phyloP scores from a whole-genome alignment of 2,113 vertebrate species.

The Saguinus midas region DNA sequence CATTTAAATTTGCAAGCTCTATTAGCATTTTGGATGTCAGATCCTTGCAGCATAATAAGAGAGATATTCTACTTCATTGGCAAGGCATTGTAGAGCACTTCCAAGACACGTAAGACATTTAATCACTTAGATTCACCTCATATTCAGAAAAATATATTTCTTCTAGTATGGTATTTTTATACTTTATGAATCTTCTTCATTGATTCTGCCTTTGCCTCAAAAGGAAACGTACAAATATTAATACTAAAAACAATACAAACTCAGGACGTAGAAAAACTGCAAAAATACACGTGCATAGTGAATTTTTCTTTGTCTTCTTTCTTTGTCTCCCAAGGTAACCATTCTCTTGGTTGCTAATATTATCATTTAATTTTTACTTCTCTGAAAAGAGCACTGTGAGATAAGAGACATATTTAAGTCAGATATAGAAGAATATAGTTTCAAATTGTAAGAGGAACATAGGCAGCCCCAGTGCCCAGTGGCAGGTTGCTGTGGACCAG shows the following conservation, averaged over 20 bases:
- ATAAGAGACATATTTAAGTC: neutral
- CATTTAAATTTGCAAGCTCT: neutral
- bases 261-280: neutral
- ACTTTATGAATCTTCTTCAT: neutral
- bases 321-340: neutral
- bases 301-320: neutral
- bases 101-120: neutral
- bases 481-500: neutral
- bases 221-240: neutral
- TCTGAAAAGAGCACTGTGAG: neutral
- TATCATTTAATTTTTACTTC: neutral
- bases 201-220: conserved; percentile 34
- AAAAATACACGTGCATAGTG: neutral
- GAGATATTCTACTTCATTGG: neutral
- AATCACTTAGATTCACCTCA: neutral
- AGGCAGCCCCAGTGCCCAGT: neutral
- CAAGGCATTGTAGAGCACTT: neutral
- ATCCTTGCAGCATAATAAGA: neutral
- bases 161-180: neutral
- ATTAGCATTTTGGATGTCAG: neutral
- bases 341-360: neutral
- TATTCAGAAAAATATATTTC: neutral
- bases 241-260: neutral
- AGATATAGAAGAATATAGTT: neutral
- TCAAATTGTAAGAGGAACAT: neutral